Base-by-base conservation (phyloP, 2,113 vertebrate species). In the Mustela nigripes region DNA sequence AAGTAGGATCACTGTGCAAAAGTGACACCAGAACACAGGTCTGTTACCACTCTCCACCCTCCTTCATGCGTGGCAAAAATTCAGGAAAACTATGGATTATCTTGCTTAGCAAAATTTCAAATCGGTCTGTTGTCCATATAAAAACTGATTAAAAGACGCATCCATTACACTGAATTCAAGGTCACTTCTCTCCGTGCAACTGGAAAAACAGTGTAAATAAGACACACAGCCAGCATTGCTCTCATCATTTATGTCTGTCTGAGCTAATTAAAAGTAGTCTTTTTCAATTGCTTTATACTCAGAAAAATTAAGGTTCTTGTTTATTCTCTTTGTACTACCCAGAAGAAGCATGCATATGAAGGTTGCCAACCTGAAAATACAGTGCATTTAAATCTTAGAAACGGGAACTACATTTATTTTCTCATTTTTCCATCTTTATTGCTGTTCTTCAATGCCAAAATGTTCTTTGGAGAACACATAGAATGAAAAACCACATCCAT, bases 231-330 rank as follows among this genome's bases (percentile, higher is more conserved):
- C 71, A 71, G 7, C 12, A 65, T 24, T 76, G 4, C 50, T 92
- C 3, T 82, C 89, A 69, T 96, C 39, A 92, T 90, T 97, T 80
- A 67, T 73, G 81, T 73, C 89, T 95, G 28, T 95, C 91, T 83
- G 31, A 56, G 6, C 31, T 98, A 62, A 97, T 96, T 74, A 87
- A 92, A 97, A 98, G 88, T 74, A 62, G 93, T 95, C 91, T 96
- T 71, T 58, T 71, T 15, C 67, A 1, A 60, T 67, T 95, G 50
- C 91, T 95, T 92, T 96, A 6, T 87, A 69, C 50, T 94, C 39
- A 87, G 71, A 95, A 96, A 96, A 90, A 85, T 69, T 78, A 97
- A 96, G n/a, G 60, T 65, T 69, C 24, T 89, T 92, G 53, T 95
- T 97, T 94, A 39, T 71, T 97, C 62, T 84, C 87, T 71, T 63